These are phyloP conservation scores for Drosophila bunnanda DNA, from an alignment of 2,888 invertebrate genomes.

Conservation along the genomic window DNA sequence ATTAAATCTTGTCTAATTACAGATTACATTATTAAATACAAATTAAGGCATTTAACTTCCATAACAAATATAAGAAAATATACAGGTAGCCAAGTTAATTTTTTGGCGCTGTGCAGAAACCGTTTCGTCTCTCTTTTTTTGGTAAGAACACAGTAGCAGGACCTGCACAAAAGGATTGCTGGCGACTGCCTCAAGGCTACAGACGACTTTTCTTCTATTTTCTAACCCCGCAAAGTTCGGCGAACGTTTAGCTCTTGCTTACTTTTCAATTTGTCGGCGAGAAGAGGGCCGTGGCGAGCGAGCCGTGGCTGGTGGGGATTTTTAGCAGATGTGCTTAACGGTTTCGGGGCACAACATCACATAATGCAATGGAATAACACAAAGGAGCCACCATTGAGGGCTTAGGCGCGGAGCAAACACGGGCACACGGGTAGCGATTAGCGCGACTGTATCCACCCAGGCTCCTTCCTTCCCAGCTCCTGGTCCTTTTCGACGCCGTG, in stretches of 20 bases:
- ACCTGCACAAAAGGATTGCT: conserved; percentile 53
- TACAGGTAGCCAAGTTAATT: neutral
- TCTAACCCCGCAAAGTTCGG: conserved; percentile 50
- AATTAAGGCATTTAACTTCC: neutral
- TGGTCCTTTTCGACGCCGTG: neutral
- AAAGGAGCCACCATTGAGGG: conserved; percentile 44
- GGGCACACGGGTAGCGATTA: conserved; percentile 54
- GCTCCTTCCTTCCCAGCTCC: neutral
- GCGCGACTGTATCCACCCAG: conserved; percentile 28
- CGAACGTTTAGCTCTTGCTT: conserved; percentile 71
- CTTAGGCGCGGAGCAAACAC: conserved; percentile 42
- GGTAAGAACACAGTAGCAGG: conserved; percentile 4
- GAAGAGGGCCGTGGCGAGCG: neutral
- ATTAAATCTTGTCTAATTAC: neutral
- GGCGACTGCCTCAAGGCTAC: conserved; percentile 62
- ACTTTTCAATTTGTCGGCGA: conserved; percentile 66
- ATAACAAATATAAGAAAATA: neutral
- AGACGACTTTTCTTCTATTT: conserved; percentile 49
- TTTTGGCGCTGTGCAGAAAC: neutral
- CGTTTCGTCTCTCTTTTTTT: no score
- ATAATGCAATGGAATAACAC: conserved; percentile 64
- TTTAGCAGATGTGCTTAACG: conserved; percentile 54
- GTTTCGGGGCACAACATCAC: conserved; percentile 41
- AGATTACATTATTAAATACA: neutral
- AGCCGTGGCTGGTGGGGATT: neutral